Evolutionary conservation across 1,140 invertebrate genomes (phyloP), one percentile per base, ranked within the genome.

Genomic region (Berghia stephanieae): DNA sequence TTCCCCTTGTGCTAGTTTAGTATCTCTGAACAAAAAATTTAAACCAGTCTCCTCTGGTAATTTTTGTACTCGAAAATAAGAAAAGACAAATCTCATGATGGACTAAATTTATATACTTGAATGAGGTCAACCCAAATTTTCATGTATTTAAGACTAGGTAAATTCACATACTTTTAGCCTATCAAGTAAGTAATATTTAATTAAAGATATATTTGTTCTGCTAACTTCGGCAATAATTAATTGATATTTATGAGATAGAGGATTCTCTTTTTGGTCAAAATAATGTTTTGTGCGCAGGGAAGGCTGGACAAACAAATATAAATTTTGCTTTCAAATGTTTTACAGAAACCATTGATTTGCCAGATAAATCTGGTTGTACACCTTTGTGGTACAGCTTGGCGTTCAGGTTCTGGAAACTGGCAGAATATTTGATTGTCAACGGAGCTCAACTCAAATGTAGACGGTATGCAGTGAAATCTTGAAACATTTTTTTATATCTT

Each of bases 341-440:
- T 27, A 5, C 71, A 74, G 71, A 52, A 3, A 55, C 60, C 52
- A 31, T 74, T 34, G 71, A 74, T 52, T 34, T 18, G n/a, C 27
- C 18, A 36, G 71, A 74, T n/a, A 46, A 49, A 2, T 55, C 46
- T 10, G 46, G 52, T 10, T 57, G 46, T 52, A 74, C 71, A 46
- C 71, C 71, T 3, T 42, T 74, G 71, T 74, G 71, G 71, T 74
- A 74, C 71, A 55, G 71, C 52, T 42, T 74, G 71, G 71, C 71
- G 24, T 36, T 60, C 49, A 42, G 46, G 21, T 36, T 49, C 24
- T 74, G 71, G 71, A 74, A 49, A 34, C 55, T 74, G 31, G 71
- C 71, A 6, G 71, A 74, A 52, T 74, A 57, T 42, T 52, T 74
- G 46, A 74, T 74, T 52, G 55, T 55, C 40, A 57, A 55, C 52